Percentiles rank a stretch among this genome's conserved stretches.
phyloP scores from a whole-genome alignment of 2,797 vertebrate genomes.

The Streptopelia turtur region DNA sequence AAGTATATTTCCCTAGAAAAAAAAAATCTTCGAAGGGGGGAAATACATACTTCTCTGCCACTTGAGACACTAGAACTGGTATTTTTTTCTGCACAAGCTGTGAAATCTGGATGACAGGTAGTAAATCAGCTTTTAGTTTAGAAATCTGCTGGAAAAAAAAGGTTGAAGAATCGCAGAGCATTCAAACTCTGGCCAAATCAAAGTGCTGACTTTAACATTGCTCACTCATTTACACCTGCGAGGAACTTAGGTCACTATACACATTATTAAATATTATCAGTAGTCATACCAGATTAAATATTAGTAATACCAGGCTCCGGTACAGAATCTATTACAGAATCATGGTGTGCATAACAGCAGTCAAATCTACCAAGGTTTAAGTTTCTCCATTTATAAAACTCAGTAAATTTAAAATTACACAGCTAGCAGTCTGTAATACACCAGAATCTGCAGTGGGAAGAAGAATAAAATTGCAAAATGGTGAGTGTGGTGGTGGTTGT shows the following conservation, averaged over 20 bases:
- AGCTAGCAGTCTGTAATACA: background rate
- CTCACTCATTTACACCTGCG: background rate
- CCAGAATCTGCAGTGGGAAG: background rate
- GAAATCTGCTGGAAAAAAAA: background rate
- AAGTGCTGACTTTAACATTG: background rate
- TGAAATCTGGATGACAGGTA: background rate
- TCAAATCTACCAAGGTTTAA: background rate
- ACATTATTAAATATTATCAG: background rate
- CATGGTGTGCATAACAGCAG: background rate
- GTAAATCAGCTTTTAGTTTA: slow-evolving; percentile 11
- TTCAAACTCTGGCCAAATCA: background rate
- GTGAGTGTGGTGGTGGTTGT: background rate
- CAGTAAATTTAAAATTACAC: background rate
- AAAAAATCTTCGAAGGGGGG: background rate
- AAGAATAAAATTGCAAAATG: background rate
- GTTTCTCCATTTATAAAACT: background rate
- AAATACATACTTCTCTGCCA: background rate
- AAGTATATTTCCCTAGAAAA: slow-evolving; percentile 26
- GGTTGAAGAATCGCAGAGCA: background rate
- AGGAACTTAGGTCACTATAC: background rate
- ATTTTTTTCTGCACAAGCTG: background rate
- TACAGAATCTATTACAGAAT: background rate
- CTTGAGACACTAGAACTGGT: background rate
- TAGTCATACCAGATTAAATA: background rate
- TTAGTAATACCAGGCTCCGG: background rate